phyloP scores from a whole-genome alignment of 2,797 vertebrate genomes.

The Poliocrania exsul region DNA sequence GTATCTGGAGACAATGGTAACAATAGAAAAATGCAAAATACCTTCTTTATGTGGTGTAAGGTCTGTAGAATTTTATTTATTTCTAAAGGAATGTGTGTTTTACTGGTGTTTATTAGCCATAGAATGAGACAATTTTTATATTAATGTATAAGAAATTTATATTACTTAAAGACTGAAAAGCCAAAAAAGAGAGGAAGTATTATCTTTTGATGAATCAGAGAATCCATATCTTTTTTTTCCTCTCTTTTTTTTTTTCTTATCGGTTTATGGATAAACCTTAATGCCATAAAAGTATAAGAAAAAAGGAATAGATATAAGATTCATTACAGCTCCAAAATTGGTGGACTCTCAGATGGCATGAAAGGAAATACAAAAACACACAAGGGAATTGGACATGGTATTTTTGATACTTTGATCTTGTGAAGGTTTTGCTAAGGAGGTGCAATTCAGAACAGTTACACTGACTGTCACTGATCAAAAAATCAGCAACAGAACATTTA shows the following conservation, averaged over 20 bases:
- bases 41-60: background rate
- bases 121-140: background rate
- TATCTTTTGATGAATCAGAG: background rate
- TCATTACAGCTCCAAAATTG: background rate
- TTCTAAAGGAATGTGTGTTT: background rate
- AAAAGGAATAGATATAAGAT: background rate
- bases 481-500: background rate
- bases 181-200: background rate
- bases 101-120: background rate
- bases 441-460: background rate
- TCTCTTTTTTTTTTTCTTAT: background rate
- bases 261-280: background rate
- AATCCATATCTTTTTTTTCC: background rate
- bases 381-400: background rate
- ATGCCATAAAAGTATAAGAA: background rate
- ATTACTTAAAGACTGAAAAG: background rate
- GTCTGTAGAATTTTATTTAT: background rate
- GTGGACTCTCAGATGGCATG: background rate
- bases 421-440: background rate
- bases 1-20: background rate
- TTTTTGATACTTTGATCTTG: background rate
- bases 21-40: background rate
- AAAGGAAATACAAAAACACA: background rate
- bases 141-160: background rate
- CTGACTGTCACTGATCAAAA: background rate